Evolutionary conservation across 2,888 invertebrate genomes (phyloP).

Genomic region (Desoria tigrina): DNA sequence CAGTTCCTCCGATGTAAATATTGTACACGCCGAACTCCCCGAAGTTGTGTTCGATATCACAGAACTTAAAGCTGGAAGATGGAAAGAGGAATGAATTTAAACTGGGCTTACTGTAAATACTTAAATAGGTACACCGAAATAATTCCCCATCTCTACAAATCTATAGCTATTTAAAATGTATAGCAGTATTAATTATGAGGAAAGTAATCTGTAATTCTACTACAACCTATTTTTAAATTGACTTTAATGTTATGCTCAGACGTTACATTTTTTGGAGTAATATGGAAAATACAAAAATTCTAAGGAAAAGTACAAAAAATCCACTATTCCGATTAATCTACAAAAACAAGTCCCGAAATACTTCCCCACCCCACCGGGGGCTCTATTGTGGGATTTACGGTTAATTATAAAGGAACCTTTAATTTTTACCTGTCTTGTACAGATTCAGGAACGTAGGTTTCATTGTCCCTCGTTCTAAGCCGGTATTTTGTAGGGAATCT

Average conservation of each 20-base stretch:
- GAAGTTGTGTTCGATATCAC: constrained; percentile 47
- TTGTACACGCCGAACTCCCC: constrained; percentile 54
- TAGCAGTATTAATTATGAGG: too few species aligned
- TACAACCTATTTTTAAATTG: too few species aligned
- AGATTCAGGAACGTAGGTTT: constrained; percentile 33
- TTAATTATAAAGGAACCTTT: not conserved
- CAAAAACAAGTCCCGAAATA: too few species aligned
- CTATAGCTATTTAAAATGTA: too few species aligned
- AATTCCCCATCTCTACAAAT: too few species aligned
- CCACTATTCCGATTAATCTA: too few species aligned
- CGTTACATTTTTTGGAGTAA: not conserved
- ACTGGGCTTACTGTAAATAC: not conserved
- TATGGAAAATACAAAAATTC: not conserved
- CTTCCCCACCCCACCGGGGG: too few species aligned
- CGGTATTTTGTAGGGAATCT: constrained; percentile 46
- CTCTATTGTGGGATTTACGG: too few species aligned
- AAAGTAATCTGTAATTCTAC: too few species aligned
- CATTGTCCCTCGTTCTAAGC: constrained; percentile 42
- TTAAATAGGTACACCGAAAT: too few species aligned
- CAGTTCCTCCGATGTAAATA: constrained; percentile 57
- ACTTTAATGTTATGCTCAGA: not conserved
- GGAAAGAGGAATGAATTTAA: too few species aligned
- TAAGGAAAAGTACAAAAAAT: not conserved
- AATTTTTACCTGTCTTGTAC: constrained; percentile 43
- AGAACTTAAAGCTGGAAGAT: constrained; percentile 32